Percentiles rank a stretch among this genome's conserved stretches.
These are phyloP conservation scores for Poecilia picta DNA, from an alignment of 2,797 vertebrate genomes.

Conservation along the genomic window DNA sequence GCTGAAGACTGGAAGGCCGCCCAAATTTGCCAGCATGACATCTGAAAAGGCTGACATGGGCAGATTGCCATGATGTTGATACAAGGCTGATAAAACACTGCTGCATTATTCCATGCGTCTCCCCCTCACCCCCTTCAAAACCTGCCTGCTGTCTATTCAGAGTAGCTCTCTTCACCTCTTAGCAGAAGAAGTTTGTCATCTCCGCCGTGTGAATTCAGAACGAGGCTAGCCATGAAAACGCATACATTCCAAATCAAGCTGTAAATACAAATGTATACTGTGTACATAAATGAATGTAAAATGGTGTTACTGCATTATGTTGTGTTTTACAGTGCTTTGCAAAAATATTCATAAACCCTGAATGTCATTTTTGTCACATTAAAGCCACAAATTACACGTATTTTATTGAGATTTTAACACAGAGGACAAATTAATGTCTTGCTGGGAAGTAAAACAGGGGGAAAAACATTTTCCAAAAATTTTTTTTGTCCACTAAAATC, in stretches of 20 bases:
- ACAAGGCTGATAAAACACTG: constrained; percentile 38
- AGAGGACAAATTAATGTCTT: background rate
- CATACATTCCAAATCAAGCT: constrained; percentile 61
- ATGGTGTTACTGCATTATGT: constrained; percentile 50
- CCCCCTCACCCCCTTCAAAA: constrained; percentile 33
- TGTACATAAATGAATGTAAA: constrained; percentile 64
- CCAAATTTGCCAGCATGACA: constrained; percentile 55
- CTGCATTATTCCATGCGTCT: constrained; percentile 52
- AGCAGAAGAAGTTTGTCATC: constrained; percentile 47
- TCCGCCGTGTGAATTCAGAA: constrained; percentile 36
- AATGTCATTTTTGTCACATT: background rate
- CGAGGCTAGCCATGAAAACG: constrained; percentile 29
- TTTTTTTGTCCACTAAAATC: background rate
- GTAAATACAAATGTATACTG: constrained; percentile 54
- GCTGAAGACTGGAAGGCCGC: constrained; percentile 60
- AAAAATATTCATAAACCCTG: background rate
- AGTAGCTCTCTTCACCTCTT: constrained; percentile 50
- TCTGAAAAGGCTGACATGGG: constrained; percentile 48
- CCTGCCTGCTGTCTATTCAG: constrained; percentile 55
- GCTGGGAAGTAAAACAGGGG: background rate
- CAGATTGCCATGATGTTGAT: constrained; percentile 55
- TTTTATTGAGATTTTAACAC: background rate
- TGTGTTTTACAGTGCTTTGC: constrained; percentile 30
- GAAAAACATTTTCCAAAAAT: too few species aligned
- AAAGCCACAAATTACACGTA: background rate